Base-by-base conservation (phyloP, 2,113 vertebrate genomes). In the Lasiurus borealis region DNA sequence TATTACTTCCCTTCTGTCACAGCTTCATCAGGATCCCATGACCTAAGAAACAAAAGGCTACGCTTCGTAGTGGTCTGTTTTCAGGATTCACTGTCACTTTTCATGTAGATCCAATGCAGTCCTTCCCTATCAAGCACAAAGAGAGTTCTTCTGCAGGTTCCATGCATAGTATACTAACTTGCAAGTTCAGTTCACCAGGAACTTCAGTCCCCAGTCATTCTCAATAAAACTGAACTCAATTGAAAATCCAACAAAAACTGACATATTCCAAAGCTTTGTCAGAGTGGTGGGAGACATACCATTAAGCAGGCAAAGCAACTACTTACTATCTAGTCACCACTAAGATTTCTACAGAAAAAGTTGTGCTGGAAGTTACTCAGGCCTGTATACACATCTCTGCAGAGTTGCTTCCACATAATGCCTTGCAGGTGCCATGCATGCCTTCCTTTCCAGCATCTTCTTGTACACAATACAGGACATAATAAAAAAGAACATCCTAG, bases 361-460 rank as follows among this genome's bases (percentile, higher is more conserved):
- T 8, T n/a, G 23, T 3, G 54, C 7, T 54, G 16, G 8, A 34
- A 40, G 34, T 76, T 19, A 34, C 44, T 73, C 62, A 48, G 73
- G 59, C 14, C 36, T 23, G 23, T 11, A 57, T 12, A 57, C 36
- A 48, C 2, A 9, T 54, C 64, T 82, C 62, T 52, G 73, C 66
- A 59, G 46, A 78, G 83, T 3, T 57, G 68, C 5, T 69, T 25
- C 83, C 6, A 48, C 2, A 11, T 2, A 3, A 40, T 50, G 52
- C 25, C 50, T 69, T 7, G 13, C 3, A 7, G 8, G 11, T 10
- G 23, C 25, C 2, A 0, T 6, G 19, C 13, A 3, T 3, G 5
- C 57, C 29, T 34, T 66, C 57, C n/a, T 31, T 14, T 52, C 18
- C 14, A 50, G 31, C 36, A n/a, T 66, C 8, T 52, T 54, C 62